These are phyloP conservation scores for Drosophila macrospina DNA, from an alignment of 2,888 invertebrate genomes.

Conservation along the genomic window DNA sequence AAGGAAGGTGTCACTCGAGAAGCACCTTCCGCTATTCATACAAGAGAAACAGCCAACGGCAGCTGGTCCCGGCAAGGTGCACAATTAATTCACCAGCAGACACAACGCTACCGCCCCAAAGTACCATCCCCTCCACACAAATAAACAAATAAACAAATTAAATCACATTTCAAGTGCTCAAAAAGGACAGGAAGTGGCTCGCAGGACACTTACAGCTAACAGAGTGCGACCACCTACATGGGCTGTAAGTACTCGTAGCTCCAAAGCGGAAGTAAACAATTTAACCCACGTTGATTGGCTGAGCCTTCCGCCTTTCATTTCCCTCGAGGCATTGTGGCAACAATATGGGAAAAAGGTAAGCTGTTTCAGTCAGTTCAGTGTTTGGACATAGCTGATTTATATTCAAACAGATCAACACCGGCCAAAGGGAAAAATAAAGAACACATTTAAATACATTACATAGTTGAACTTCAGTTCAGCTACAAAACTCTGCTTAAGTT, in stretches of 20 bases:
- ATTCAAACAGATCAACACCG: not conserved
- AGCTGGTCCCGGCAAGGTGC: constrained; percentile 44
- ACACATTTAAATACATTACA: constrained; percentile 8
- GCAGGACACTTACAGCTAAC: constrained; percentile 41
- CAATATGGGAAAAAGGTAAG: not conserved
- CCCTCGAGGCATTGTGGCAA: not conserved
- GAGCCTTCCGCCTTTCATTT: constrained; percentile 17
- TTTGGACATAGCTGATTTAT: not conserved
- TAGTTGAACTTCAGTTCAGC: not conserved
- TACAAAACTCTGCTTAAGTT: not conserved
- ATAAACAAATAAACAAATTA: constrained; percentile 77
- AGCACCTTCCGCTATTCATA: constrained; percentile 31
- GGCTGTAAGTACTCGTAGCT: constrained; percentile 2
- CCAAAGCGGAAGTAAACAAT: constrained; percentile 60
- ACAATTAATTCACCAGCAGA: constrained; percentile 68
- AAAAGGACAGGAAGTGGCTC: constrained; percentile 53
- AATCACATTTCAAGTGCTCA: constrained; percentile 70
- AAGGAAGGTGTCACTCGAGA: constrained; percentile 13
- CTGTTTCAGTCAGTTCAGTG: not conserved
- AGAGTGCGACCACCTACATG: constrained; percentile 9
- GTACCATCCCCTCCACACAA: not conserved
- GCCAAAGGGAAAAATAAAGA: not conserved
- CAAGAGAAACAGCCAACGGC: constrained; percentile 15
- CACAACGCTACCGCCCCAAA: constrained; percentile 35
- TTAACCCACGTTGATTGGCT: constrained; percentile 59